These are phyloP conservation scores for Brachionus paranguensis DNA, from an alignment of 1,140 invertebrate species.

Conservation along the genomic window DNA sequence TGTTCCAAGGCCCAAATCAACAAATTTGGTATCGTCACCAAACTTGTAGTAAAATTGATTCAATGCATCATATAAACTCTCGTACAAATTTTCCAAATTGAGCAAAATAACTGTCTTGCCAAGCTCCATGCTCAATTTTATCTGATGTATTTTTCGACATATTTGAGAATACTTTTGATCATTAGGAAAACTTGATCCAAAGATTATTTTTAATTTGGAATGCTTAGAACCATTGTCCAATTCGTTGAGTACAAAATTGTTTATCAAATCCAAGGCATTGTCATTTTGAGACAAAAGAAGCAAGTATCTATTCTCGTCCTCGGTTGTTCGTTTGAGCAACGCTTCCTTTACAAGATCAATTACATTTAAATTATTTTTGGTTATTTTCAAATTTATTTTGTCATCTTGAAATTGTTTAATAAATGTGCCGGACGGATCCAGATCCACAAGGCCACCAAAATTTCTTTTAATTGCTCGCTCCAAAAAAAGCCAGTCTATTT, in stretches of 20 bases:
- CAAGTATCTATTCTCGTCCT: constrained; percentile 42
- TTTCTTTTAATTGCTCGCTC: constrained; percentile 46
- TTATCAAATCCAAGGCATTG: constrained; percentile 31
- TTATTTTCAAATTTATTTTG: neutral
- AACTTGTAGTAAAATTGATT: constrained; percentile 52
- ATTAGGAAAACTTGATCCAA: constrained; percentile 23
- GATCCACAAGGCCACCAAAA: constrained; percentile 45
- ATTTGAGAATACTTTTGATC: constrained; percentile 44
- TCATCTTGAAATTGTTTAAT: constrained; percentile 10
- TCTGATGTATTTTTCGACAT: constrained; percentile 52
- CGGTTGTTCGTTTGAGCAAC: neutral
- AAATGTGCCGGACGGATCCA: constrained; percentile 45
- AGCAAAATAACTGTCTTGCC: constrained; percentile 50
- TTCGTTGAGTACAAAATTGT: constrained; percentile 20
- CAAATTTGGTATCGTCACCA: constrained; percentile 48
- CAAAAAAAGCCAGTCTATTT: constrained; percentile 44
- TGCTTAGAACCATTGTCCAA: constrained; percentile 9
- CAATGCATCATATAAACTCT: constrained; percentile 53
- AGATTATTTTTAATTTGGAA: constrained; percentile 22
- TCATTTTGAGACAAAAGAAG: constrained; percentile 16
- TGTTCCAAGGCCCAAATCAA: constrained; percentile 52
- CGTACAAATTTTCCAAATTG: constrained; percentile 52
- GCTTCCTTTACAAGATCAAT: constrained; percentile 38
- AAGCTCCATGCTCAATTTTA: constrained; percentile 53
- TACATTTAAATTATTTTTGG: constrained; percentile 34